These are phyloP conservation scores for Rissa tridactyla DNA, from an alignment of 2,113 vertebrate species.

Conservation along the genomic window DNA sequence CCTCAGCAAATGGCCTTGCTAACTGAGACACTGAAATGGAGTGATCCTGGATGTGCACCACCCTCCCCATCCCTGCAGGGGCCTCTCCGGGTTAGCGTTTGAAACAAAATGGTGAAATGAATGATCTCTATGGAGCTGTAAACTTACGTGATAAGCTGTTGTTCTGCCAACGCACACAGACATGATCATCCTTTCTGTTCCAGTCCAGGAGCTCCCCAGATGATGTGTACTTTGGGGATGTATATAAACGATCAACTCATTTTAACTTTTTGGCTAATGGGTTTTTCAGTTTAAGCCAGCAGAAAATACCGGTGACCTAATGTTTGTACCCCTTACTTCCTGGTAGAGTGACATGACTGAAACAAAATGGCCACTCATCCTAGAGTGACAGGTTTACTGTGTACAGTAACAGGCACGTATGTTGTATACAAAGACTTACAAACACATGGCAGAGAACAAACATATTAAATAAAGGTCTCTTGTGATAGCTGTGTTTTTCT, in stretches of 20 bases:
- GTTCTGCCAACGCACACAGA: not conserved
- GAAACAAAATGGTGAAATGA: not conserved
- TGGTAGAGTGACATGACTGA: not conserved
- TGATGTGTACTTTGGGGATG: not conserved
- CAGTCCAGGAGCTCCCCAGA: not conserved
- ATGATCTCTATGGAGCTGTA: not conserved
- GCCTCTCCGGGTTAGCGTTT: slow-evolving; percentile 40
- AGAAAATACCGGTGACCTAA: not conserved
- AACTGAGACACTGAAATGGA: not conserved
- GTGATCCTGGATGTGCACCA: not conserved
- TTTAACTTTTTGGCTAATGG: not conserved
- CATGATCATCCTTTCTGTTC: not conserved
- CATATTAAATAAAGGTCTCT: not conserved
- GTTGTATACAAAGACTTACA: not conserved
- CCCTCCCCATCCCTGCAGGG: slow-evolving; percentile 32
- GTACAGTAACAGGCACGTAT: not conserved
- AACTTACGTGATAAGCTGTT: not conserved
- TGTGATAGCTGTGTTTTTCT: not conserved
- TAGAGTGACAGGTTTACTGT: not conserved
- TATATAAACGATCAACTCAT: not conserved
- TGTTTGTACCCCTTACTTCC: not conserved
- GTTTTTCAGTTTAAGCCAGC: not conserved
- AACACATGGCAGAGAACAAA: not conserved
- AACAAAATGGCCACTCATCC: not conserved
- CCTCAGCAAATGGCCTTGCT: not conserved